Percentiles rank a stretch among this genome's conserved stretches.
Conservation (phyloP, 1,140 invertebrate species). For the Bombus confusus region DNA sequence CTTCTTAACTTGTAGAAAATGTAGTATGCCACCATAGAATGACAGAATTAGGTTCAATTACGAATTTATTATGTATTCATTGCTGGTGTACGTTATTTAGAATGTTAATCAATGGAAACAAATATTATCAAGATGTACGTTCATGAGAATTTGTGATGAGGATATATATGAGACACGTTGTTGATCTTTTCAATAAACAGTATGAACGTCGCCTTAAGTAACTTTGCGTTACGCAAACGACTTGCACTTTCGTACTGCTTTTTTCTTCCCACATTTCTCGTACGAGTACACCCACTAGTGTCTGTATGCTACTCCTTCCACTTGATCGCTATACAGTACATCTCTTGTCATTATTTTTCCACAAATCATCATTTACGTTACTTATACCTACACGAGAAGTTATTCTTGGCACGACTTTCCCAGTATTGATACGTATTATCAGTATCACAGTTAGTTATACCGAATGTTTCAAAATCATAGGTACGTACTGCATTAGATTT, state of each 20-base stretch:
- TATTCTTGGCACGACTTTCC: conserved; percentile 15
- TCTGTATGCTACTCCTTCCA: conserved; percentile 58
- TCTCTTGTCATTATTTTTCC: conserved; percentile 58
- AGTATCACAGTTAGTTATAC: background rate
- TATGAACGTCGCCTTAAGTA: conserved; percentile 64
- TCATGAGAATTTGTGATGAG: background rate
- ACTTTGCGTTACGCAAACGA: conserved; percentile 73
- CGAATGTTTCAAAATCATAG: background rate
- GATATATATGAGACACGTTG: background rate
- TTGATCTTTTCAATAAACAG: conserved; percentile 23
- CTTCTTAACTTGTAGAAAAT: no score
- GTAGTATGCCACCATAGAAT: no score
- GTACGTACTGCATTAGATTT: background rate
- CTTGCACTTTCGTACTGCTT: conserved; percentile 72
- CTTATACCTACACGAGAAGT: conserved; percentile 8
- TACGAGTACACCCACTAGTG: conserved; percentile 63
- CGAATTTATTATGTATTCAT: background rate
- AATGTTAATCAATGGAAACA: background rate
- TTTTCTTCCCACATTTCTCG: conserved; percentile 68
- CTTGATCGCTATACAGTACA: conserved; percentile 40
- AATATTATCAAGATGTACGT: background rate
- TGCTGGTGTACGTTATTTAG: background rate
- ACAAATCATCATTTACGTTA: conserved; percentile 42
- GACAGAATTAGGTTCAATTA: background rate
- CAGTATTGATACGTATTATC: conserved; percentile 11